Conservation (phyloP, 1,140 invertebrate species). For the Drosophila seguyi region DNA sequence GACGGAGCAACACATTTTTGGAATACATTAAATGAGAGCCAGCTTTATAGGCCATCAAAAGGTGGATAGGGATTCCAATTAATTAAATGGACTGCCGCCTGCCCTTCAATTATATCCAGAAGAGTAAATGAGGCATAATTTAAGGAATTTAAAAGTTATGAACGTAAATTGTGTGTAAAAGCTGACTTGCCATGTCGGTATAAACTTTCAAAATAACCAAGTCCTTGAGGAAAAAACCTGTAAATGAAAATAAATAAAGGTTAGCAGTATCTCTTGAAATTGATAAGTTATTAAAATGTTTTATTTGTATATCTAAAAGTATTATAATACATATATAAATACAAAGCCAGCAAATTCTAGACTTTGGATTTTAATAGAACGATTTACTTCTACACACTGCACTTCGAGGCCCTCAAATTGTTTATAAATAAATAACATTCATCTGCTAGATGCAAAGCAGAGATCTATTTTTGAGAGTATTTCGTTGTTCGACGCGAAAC, state of each 20-base stretch:
- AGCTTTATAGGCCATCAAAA: conserved; percentile 1
- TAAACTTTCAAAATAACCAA: not conserved
- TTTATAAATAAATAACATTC: conserved; percentile 42
- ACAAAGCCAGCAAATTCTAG: not conserved
- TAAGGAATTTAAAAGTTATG: not conserved
- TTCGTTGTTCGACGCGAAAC: conserved; percentile 28
- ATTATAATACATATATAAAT: not conserved
- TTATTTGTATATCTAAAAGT: not conserved
- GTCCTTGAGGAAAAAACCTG: conserved; percentile 1
- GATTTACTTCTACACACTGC: conserved; percentile 15
- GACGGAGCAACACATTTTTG: not conserved
- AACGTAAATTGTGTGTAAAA: not conserved
- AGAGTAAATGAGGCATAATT: not conserved
- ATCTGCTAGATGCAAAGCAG: conserved; percentile 60
- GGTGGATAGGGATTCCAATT: not conserved
- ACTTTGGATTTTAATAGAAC: not conserved
- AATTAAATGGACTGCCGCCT: conserved; percentile 13
- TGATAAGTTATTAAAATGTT: not conserved
- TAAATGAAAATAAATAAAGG: not conserved
- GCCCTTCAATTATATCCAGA: not conserved
- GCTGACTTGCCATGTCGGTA: not conserved
- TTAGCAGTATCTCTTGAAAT: not conserved
- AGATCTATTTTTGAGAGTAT: conserved; percentile 30
- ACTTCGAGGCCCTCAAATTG: conserved; percentile 29
- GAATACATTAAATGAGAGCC: conserved; percentile 6